Evolutionary conservation across 2,888 invertebrate genomes (phyloP), one percentile per base, ranked within the genome.

Genomic region (Creontiades dilutus): DNA sequence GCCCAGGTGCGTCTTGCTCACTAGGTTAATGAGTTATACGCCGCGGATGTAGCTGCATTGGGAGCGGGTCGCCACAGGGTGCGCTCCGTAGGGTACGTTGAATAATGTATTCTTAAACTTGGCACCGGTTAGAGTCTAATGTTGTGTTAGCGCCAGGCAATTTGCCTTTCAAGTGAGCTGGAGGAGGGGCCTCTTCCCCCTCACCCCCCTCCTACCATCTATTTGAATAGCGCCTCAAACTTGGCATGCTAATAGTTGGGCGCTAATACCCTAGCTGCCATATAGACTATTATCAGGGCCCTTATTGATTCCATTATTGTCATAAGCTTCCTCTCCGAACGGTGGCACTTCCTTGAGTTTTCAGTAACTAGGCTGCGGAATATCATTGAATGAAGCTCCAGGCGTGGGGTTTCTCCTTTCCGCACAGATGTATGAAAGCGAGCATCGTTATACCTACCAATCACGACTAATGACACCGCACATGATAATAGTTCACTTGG

Each of bases 71-170:
- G 52, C 19, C 82, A 82, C 82, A 52, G 86, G 86, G 68, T 61
- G 86, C 75, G 86, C 47, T 19, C 23, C 47, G 13, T 46, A 5
- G 82, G 82, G 52, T 82, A 88, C 78, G 89, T 84, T 89, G 89
- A 89, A 89, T 89, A 89, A 89, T 89, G 89, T 84, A 89, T 89
- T 89, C 89, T 89, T 89, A 84, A 89, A 89, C 89, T 89, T 89
- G 89, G 89, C 89, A 89, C 89, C 84, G 85, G 89, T 89, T 89
- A 84, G 84, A 89, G 89, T 85, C 89, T 89, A 89, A 89, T 89
- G 89, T 89, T 89, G 89, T 89, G 89, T 89, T 89, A 89, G 89
- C 37, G 89, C 89, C 84, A 82, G 89, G 89, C 89, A 89, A 89
- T 89, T 89, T 89, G 89, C 84, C 89, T 89, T 89, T 89, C 89